phyloP scores from a whole-genome alignment of 2,113 vertebrate species.

The Pithys albifrons region DNA sequence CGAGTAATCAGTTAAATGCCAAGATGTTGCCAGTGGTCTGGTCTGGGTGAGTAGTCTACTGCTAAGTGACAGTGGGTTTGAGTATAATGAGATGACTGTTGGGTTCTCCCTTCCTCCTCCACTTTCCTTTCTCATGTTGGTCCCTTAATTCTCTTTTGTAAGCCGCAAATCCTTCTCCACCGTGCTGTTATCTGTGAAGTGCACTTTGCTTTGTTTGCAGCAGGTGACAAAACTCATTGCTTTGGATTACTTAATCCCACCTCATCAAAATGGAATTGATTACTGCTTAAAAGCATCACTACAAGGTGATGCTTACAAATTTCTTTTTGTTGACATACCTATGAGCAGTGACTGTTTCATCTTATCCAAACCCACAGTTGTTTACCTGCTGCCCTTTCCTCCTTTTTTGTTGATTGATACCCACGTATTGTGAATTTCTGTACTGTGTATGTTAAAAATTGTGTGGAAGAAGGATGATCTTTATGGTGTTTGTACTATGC shows the following conservation, averaged over 20 bases:
- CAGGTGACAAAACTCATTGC: background rate
- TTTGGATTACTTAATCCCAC: background rate
- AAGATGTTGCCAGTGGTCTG: background rate
- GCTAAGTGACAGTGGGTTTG: background rate
- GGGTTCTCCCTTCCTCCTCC: background rate
- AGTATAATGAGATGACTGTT: background rate
- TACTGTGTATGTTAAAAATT: background rate
- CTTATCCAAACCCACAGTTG: background rate
- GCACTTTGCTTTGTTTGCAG: background rate
- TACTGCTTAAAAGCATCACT: background rate
- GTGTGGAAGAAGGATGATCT: background rate
- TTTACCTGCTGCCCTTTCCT: background rate
- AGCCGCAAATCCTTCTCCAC: background rate
- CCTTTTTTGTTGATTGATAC: background rate
- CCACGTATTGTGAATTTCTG: background rate
- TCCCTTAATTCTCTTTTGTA: background rate
- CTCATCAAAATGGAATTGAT: background rate
- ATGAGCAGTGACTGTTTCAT: background rate
- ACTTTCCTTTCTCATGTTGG: background rate
- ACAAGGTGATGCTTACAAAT: background rate
- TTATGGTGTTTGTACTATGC: background rate
- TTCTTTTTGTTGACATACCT: background rate
- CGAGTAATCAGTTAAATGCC: background rate
- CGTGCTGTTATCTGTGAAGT: background rate
- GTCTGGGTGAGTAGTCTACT: background rate